These are phyloP conservation scores for Glyphotaelius pellucidus DNA, from an alignment of 2,888 invertebrate genomes.

Conservation along the genomic window DNA sequence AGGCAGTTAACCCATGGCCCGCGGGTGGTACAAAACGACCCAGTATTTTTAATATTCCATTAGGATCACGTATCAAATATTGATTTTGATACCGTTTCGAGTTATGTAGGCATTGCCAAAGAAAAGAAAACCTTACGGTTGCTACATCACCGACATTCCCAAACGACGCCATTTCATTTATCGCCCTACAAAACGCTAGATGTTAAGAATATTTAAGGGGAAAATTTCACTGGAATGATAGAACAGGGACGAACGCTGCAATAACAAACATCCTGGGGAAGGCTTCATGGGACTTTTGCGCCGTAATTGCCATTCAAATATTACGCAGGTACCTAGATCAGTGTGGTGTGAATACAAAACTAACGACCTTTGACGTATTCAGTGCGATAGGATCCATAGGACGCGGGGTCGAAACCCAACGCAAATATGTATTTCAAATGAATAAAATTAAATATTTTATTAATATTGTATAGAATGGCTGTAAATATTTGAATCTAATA, in stretches of 20 bases:
- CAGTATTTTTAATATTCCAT: slow-evolving; percentile 59
- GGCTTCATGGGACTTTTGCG: background rate
- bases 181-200: slow-evolving; percentile 19
- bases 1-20: slow-evolving; percentile 4
- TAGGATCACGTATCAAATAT: slow-evolving; percentile 57
- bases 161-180: slow-evolving; percentile 27
- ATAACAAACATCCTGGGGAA: background rate
- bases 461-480: too few relatives aligned
- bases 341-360: background rate
- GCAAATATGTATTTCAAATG: background rate
- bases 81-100: slow-evolving; percentile 56
- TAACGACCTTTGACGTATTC: background rate
- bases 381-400: background rate
- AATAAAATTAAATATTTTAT: background rate
- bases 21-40: slow-evolving; percentile 26
- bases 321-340: background rate
- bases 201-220: background rate
- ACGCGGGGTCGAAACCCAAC: background rate
- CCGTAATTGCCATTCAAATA: background rate
- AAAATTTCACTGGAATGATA: slow-evolving; percentile 15
- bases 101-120: slow-evolving; percentile 41
- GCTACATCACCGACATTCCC: slow-evolving; percentile 26
- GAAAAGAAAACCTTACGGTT: slow-evolving; percentile 20
- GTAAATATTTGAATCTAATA: too few relatives aligned
- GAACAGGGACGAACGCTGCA: background rate